Base-by-base conservation (phyloP, 1,140 invertebrate species). In the Dendroctonus valens region DNA sequence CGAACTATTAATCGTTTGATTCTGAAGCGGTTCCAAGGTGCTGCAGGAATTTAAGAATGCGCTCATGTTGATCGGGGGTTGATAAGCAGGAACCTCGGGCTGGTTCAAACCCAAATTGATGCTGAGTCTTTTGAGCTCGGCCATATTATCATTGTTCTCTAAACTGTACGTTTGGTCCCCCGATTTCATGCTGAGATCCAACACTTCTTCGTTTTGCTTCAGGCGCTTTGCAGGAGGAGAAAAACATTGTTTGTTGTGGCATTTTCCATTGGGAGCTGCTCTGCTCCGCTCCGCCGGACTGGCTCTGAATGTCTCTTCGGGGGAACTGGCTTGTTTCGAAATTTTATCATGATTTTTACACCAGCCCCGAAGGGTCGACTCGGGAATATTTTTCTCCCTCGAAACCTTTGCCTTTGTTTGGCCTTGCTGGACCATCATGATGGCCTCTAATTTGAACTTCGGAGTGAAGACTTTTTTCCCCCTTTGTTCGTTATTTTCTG, bases 321-420 rank as follows among this genome's bases (percentile, higher is more conserved):
- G 38, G 41, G 52, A 37, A 0, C 84, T 79, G 63, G 87, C 86
- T 82, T 90, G 87, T 52, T 85, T 86, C 1, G 86, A 83, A 1
- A 92, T 83, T 72, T 91, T 92, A 65, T 89, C 85, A 73, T 91
- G 89, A 69, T 90, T 89, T 74, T 93, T 93, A 78, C 90, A 93
- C 91, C 91, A 93, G 14, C 91, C 90, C 0, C 91, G 81, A 1
- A 93, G 77, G 0, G 90, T 93, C 0, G 89, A 91, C 75, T 93
- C 91, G 0, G 91, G 90, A 0, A 93, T n/a, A n/a, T n/a, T n/a
- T n/a, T n/a, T n/a, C n/a, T n/a, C n/a, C n/a, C n/a, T n/a, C n/a
- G n/a, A n/a, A n/a, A n/a, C n/a, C n/a, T n/a, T n/a, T n/a, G n/a
- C n/a, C n/a, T n/a, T n/a, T n/a, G n/a, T n/a, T n/a, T n/a, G n/a